Evolutionary conservation across 2,888 invertebrate genomes (phyloP).

Genomic region (Eupithecia subfuscata): DNA sequence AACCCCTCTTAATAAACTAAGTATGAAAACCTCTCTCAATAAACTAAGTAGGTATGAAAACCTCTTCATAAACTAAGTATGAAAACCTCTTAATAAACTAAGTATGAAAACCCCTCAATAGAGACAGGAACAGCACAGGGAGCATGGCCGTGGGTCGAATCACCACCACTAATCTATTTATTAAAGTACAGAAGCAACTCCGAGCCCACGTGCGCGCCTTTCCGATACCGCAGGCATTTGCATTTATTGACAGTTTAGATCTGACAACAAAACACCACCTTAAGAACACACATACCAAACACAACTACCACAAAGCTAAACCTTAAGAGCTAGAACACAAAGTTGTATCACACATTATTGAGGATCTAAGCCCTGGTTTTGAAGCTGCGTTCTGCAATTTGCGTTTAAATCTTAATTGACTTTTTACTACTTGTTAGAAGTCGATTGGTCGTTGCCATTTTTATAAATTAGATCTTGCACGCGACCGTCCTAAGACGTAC

Average conservation of each 20-base stretch:
- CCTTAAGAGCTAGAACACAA: conserved; percentile 17
- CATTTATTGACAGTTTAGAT: conserved; percentile 79
- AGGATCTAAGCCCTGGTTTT: conserved; percentile 34
- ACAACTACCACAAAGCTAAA: conserved; percentile 20
- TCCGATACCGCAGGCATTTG: conserved; percentile 73
- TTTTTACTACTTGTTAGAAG: conserved; percentile 77
- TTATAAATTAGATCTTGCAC: conserved; percentile 79
- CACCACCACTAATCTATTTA: conserved; percentile 71
- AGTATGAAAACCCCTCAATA: conserved; percentile 3
- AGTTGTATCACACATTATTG: conserved; percentile 6
- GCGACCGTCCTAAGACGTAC: conserved; percentile 54
- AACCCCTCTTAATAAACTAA: background rate
- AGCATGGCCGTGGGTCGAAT: conserved; percentile 76
- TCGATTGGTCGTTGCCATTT: conserved; percentile 65
- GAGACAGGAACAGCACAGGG: conserved; percentile 64
- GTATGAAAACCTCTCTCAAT: conserved; percentile 1
- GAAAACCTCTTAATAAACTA: background rate
- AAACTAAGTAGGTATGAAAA: too few species aligned
- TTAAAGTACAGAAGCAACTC: conserved; percentile 71
- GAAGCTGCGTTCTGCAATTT: conserved; percentile 60
- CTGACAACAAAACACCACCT: conserved; percentile 43
- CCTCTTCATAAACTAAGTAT: too few species aligned
- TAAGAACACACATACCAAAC: conserved; percentile 23
- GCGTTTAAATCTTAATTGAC: conserved; percentile 78
- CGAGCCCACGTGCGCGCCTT: conserved; percentile 72